Percentiles rank a stretch among this genome's conserved stretches.
phyloP scores from a whole-genome alignment of 2,888 invertebrate genomes.

The Chouioia cunea region DNA sequence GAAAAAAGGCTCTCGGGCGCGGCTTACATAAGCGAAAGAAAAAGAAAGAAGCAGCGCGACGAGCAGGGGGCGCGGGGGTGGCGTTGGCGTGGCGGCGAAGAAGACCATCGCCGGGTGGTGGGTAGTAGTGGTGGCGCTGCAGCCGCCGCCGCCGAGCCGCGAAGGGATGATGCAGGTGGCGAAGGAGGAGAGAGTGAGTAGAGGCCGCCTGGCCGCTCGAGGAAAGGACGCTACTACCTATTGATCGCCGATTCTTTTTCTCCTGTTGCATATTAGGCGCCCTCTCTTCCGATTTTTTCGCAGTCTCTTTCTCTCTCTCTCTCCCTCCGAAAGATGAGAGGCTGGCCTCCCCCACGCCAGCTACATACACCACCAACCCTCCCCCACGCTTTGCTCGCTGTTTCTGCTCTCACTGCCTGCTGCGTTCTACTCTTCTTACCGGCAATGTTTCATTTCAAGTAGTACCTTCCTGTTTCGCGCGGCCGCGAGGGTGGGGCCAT shows the following conservation, averaged over 20 bases:
- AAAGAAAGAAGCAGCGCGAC: constrained; percentile 24
- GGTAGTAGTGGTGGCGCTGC: too few relatives aligned
- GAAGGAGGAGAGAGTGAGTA: constrained; percentile 50
- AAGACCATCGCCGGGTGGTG: constrained; percentile 41
- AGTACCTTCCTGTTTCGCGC: constrained; percentile 57
- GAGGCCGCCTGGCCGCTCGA: constrained; percentile 55
- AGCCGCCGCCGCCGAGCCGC: constrained; percentile 49
- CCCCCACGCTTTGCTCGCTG: background rate
- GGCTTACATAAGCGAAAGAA: constrained; percentile 17
- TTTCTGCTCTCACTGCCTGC: constrained; percentile 34
- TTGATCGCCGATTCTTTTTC: constrained; percentile 69
- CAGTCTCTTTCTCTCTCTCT: constrained; percentile 51
- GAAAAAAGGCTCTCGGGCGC: constrained; percentile 17
- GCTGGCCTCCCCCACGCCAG: constrained; percentile 10
- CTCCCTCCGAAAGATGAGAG: constrained; percentile 44
- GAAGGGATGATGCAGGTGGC: constrained; percentile 53
- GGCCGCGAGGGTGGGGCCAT: constrained; percentile 45
- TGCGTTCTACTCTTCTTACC: constrained; percentile 59
- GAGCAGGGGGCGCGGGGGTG: constrained; percentile 30
- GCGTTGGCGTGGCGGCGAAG: constrained; percentile 47
- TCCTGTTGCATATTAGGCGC: constrained; percentile 69
- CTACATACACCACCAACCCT: constrained; percentile 2
- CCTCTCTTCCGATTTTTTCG: constrained; percentile 36
- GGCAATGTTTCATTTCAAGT: constrained; percentile 64
- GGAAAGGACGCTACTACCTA: constrained; percentile 69